Base-by-base conservation (phyloP, 23 tunicate species). In the Trididemnum miniatum region DNA sequence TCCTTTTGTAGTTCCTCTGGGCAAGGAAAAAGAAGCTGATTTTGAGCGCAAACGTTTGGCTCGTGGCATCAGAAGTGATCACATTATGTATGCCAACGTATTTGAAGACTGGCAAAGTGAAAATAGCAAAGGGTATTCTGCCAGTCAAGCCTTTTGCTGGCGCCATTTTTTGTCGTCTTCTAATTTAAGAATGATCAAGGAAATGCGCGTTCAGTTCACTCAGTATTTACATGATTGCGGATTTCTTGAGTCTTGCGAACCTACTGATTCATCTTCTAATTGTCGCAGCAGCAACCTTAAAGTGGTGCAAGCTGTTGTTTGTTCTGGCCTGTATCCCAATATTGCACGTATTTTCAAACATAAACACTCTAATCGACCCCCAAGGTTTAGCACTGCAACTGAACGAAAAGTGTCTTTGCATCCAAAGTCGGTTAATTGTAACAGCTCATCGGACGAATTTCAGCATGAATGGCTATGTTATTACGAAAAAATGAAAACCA, bases 261-360 rank as follows among this genome's bases (percentile, higher is more conserved):
- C 87, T 0, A 35, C 54, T 2, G n/a, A 69, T 71, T 25, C 72
- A 29, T 23, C n/a, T 3, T 77, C 79, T 30, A 91, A 91, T 65
- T 20, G 35, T 28, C 51, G 59, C 59, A 86, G 91, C 31, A 24
- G 82, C 15, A 72, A 86, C 59, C 36, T 34, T 50, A 86, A 79
- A 25, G 90, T 77, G 20, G 84, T 91, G 20, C 60, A 73, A 52
- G 97, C 97, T 0, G 71, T 86, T 9, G 81, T 91, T 27, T 91
- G 97, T 65, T 76, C 90, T 67, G 97, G 90, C 26, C 87, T 91
- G 2, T 91, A 91, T 77, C 97, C 97, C 0, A 91, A 91, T 35
- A 63, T 91, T 66, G 86, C 83, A 9, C 88, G 87, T 35, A 76
- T 91, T 51, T 26, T 69, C 23, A 24, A 76, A 31, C 63, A 23